phyloP scores from a whole-genome alignment of 2,888 invertebrate genomes.

The Orchesellides sinensis region DNA sequence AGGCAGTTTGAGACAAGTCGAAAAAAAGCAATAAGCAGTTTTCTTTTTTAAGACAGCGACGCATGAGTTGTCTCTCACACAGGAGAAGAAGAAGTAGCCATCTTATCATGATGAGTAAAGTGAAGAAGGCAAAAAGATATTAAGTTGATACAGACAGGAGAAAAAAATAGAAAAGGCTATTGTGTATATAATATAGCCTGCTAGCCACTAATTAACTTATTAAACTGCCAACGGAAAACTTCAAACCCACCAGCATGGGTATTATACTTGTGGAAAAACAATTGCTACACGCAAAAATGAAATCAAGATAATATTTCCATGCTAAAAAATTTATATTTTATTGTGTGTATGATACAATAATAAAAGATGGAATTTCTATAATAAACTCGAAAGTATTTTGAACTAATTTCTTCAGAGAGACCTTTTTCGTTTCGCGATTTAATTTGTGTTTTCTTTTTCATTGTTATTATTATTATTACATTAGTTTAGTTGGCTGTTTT shows the following conservation, averaged over 20 bases:
- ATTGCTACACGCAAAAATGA: background rate
- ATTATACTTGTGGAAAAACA: background rate
- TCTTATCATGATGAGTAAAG: too few species aligned
- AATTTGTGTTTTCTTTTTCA: conserved; percentile 33
- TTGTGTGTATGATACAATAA: too few species aligned
- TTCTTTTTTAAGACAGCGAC: background rate
- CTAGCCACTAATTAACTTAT: conserved; percentile 62
- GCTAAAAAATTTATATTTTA: too few species aligned
- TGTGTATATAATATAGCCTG: background rate
- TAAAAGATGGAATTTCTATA: background rate
- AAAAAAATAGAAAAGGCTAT: background rate
- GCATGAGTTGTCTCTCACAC: too few species aligned
- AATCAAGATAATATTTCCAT: too few species aligned
- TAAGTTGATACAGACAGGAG: too few species aligned
- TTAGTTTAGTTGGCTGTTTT: background rate
- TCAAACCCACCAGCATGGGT: conserved; percentile 18
- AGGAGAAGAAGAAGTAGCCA: background rate
- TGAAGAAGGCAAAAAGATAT: too few species aligned
- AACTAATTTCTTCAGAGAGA: too few species aligned
- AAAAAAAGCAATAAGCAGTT: conserved; percentile 3
- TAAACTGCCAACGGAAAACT: conserved; percentile 60
- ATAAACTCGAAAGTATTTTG: background rate
- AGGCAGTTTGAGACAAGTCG: too few species aligned
- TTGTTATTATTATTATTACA: background rate
- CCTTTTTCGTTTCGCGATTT: conserved; percentile 48